phyloP scores from a whole-genome alignment of 2,113 vertebrate genomes.

The Salvelinus fontinalis region DNA sequence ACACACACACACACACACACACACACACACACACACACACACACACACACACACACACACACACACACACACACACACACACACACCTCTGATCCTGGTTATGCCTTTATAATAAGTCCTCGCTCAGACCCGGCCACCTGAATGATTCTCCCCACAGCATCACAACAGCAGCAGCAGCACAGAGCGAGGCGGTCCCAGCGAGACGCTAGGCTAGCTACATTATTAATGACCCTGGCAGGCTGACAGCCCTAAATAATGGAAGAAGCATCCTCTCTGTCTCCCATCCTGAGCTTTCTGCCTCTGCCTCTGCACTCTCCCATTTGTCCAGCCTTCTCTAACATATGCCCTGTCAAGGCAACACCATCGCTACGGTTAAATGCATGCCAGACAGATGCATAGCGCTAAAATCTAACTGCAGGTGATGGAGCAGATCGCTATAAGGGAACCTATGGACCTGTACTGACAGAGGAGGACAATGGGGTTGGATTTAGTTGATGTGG shows the following conservation, averaged over 20 bases:
- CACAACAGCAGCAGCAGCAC: background rate
- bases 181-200: background rate
- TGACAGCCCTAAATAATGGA: constrained; percentile 48
- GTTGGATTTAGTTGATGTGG: no score
- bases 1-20: background rate
- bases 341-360: constrained; percentile 1
- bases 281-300: background rate
- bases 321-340: constrained; percentile 23
- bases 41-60: background rate
- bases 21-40: background rate
- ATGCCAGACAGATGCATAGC: no score
- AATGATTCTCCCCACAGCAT: background rate
- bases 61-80: background rate
- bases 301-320: constrained; percentile 4
- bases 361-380: background rate
- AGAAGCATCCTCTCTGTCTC: constrained; percentile 17
- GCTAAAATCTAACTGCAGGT: no score
- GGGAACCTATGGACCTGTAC: no score
- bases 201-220: constrained; percentile 28
- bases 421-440: no score
- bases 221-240: constrained; percentile 47
- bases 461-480: no score
- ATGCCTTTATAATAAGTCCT: background rate
- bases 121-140: no score
- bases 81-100: background rate